Base-by-base conservation (phyloP, 64 coral and sea anemone genomes). In the Hydrozoanthus tunicans region DNA sequence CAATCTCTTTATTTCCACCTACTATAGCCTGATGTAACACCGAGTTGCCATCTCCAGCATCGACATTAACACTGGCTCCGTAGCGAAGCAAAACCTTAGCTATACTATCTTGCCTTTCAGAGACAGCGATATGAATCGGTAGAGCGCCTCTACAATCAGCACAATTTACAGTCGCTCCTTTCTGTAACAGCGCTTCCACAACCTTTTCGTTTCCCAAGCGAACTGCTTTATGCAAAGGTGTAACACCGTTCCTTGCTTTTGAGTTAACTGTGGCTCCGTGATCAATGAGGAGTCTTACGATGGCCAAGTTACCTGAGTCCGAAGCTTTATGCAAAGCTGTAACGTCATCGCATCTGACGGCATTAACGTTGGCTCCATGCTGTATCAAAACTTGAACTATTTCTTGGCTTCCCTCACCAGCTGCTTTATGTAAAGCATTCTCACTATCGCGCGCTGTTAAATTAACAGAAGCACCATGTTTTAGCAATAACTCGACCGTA, bases 381-480 rank as follows among this genome's bases (percentile, higher is more conserved):
- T 71, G 63, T 14, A 86, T 20, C 53, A 86, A n/a, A 7, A 86
- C 6, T n/a, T 25, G 63, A 1, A 86, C 83, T 60, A 53, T 56
- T 15, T 90, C 70, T 61, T 64, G 6, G 5, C 62, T 56, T 59
- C 86, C 26, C 57, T 54, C 26, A 62, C 71, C 14, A 72, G 75
- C 71, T 7, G 73, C 86, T 62, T 77, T 60, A 61, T 90, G 86
- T 17, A 90, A 77, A 53, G 76, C 61, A 51, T 58, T 90, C 77
- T 78, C 73, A 56, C 89, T 78, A 63, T 90, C 75, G 53, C 14
- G 25, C 15, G 75, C 14, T 56, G 73, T 75, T 2, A 65, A 51
- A 63, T 79, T 78, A 9, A 90, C 60, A 53, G 60, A 60, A 23
- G 76, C 71, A 15, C 75, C 89, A 6, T 68, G 89, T 14, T 79